phyloP scores from a whole-genome alignment of 2,888 invertebrate genomes.

The Synanthedon myopaeformis region DNA sequence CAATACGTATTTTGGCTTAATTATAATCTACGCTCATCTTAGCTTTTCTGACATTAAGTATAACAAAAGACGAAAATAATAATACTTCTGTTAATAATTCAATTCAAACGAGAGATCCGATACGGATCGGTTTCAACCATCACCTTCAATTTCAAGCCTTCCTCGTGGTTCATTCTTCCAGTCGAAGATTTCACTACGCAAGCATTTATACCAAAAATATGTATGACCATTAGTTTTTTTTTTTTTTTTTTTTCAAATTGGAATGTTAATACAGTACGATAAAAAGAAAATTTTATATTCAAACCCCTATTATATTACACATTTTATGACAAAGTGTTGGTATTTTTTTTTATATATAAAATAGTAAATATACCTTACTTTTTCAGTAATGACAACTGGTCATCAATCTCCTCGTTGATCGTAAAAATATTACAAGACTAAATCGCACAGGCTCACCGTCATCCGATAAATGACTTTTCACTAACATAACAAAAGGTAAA shows the following conservation, averaged over 20 bases:
- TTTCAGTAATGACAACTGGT: background rate
- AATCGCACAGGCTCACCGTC: constrained; percentile 1
- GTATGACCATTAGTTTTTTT: no score
- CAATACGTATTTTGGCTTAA: background rate
- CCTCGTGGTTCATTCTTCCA: no score
- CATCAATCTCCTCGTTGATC: background rate
- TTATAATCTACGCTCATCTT: background rate
- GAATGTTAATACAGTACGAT: no score
- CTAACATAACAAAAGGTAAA: constrained; percentile 16
- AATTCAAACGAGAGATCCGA: no score
- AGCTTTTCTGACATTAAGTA: background rate
- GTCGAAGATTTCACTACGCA: no score
- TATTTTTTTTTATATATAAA: background rate
- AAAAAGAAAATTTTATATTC: no score
- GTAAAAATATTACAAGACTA: constrained; percentile 4
- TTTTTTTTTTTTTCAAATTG: no score
- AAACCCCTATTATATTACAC: no score
- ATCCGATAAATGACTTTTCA: constrained; percentile 12
- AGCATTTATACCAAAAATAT: no score
- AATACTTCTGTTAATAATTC: no score
- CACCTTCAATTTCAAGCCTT: no score
- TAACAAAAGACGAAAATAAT: background rate
- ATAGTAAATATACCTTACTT: background rate
- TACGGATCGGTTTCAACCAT: no score
- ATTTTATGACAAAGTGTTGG: background rate